Conservation (phyloP, 2,888 invertebrate genomes). For the Eremobia ochroleuca region DNA sequence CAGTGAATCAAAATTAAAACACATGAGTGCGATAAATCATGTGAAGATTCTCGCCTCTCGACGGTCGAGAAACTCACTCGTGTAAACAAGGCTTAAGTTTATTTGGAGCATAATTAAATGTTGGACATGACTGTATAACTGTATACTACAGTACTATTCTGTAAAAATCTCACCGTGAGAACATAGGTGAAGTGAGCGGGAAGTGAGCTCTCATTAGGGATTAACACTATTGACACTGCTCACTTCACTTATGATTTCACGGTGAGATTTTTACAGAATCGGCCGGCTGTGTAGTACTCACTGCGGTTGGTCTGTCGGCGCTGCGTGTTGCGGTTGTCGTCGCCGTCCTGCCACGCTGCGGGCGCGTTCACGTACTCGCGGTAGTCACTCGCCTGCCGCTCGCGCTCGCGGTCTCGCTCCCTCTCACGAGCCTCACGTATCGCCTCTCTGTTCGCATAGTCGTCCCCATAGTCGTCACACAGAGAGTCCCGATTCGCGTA, state of each 20-base stretch:
- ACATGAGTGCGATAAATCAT: background rate
- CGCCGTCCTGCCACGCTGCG: constrained; percentile 83
- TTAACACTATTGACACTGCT: too few relatives aligned
- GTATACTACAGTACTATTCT: too few relatives aligned
- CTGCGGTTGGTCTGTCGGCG: constrained; percentile 83
- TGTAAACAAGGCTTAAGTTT: background rate
- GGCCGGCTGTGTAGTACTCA: constrained; percentile 60
- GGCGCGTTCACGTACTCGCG: constrained; percentile 90
- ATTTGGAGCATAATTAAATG: background rate
- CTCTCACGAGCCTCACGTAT: constrained; percentile 88
- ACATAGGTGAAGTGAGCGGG: background rate
- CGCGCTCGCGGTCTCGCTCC: constrained; percentile 80
- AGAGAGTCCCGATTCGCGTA: constrained; percentile 88
- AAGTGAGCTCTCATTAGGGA: too few relatives aligned
- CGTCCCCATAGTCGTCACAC: constrained; percentile 88
- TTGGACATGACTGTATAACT: background rate
- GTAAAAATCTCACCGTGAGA: too few relatives aligned
- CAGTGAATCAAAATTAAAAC: background rate
- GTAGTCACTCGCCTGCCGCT: constrained; percentile 83
- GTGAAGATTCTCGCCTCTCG: background rate
- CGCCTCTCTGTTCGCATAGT: constrained; percentile 89
- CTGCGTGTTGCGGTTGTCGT: constrained; percentile 87
- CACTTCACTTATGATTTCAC: too few relatives aligned
- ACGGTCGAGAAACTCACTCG: background rate
- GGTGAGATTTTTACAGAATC: too few relatives aligned